Conservation (phyloP, 2,113 vertebrate genomes). For the Pogonocichla stellata region DNA sequence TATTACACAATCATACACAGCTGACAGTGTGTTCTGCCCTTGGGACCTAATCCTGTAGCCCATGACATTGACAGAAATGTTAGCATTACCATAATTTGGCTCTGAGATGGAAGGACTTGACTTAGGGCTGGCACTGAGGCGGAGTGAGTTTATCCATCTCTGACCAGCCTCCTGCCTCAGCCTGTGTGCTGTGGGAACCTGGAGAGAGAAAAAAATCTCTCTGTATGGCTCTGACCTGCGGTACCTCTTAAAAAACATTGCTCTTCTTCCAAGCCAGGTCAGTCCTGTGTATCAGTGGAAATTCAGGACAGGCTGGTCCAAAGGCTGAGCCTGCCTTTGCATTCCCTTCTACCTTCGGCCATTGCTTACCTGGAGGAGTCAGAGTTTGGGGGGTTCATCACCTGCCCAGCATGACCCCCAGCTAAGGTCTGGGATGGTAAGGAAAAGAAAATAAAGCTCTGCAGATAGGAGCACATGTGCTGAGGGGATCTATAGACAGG, state of each 20-base stretch:
- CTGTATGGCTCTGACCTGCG: not conserved
- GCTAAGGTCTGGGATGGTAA: accelerated
- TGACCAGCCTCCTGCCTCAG: not conserved
- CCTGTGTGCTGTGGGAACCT: not conserved
- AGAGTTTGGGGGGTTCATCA: not conserved
- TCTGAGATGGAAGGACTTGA: not conserved
- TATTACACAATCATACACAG: not conserved
- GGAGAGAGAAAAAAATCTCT: not conserved
- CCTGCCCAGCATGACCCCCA: accelerated
- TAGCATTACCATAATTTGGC: not conserved
- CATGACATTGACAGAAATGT: not conserved
- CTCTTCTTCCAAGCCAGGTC: not conserved
- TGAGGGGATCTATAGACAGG: not conserved
- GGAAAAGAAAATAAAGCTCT: not conserved
- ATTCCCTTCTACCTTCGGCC: not conserved
- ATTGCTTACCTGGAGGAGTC: accelerated
- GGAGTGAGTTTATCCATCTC: not conserved
- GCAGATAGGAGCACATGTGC: not conserved
- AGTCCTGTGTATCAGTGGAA: not conserved
- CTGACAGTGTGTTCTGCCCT: not conserved
- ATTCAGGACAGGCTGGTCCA: not conserved
- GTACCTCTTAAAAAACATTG: not conserved
- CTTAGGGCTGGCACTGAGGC: not conserved
- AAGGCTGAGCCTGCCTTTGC: not conserved
- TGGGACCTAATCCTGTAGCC: not conserved